A percentile compares a stretch with the other conserved stretches of the same genome.
Conservation (phyloP, 2,888 invertebrate species). For the Drosophila formosana region DNA sequence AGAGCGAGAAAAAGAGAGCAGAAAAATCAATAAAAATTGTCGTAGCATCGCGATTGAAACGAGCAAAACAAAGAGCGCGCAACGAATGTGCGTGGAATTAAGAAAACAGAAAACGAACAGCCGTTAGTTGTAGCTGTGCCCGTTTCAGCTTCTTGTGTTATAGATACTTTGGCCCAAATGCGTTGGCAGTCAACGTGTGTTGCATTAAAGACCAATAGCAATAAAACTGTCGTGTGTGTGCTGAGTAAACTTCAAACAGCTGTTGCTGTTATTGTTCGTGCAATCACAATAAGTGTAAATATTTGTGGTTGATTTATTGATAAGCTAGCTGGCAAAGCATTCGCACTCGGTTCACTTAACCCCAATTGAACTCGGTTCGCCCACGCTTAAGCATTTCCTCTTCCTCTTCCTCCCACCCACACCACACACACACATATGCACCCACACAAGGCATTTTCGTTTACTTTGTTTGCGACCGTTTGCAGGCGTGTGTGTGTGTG, state of each 20-base stretch:
- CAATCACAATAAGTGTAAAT: conserved; percentile 52
- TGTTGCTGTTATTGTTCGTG: conserved; percentile 38
- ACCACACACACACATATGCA: conserved; percentile 12
- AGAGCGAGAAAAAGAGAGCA: conserved; percentile 54
- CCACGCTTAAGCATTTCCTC: conserved; percentile 37
- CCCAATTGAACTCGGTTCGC: conserved; percentile 53
- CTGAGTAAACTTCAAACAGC: conserved; percentile 62
- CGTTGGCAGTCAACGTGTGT: conserved; percentile 48
- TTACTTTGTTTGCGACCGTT: conserved; percentile 47
- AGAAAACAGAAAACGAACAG: conserved; percentile 29
- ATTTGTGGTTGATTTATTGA: conserved; percentile 42
- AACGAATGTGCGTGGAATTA: conserved; percentile 51
- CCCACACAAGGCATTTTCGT: conserved; percentile 50
- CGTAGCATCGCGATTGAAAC: conserved; percentile 73
- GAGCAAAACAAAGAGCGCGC: conserved; percentile 73
- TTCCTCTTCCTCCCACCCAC: conserved; percentile 6
- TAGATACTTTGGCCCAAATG: conserved; percentile 59
- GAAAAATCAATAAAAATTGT: conserved; percentile 73
- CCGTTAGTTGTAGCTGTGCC: conserved; percentile 61
- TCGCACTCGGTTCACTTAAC: conserved; percentile 45
- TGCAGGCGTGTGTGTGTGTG: conserved; percentile 16
- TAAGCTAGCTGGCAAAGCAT: conserved; percentile 38
- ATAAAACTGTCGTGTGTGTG: conserved; percentile 1
- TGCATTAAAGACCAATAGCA: conserved; percentile 13
- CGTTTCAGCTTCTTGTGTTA: conserved; percentile 19